Evolutionary conservation across 2,113 vertebrate genomes (phyloP), one percentile per base, ranked within the genome.

Genomic region (Camelus dromedarius): DNA sequence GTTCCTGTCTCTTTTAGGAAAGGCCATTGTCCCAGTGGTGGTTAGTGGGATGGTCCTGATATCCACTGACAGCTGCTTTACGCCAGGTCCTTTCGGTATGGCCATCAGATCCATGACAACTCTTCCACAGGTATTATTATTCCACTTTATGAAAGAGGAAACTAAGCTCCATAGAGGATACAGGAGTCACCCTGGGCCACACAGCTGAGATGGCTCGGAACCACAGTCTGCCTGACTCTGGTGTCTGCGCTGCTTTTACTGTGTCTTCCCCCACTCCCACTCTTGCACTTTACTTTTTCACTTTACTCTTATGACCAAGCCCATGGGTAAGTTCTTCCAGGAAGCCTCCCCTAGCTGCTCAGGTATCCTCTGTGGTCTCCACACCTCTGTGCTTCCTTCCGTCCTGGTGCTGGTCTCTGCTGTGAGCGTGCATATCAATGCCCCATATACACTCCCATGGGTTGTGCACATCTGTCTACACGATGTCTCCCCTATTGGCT

Each of bases 361-460:
- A 8, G 20, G 81, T 48, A 32, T 95, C 26, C 80, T 67, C 42
- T 88, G 58, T 42, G 86, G 42, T 22, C 46, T 46, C 26, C 56
- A 62, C 6, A 8, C 6, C 3, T 0, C 5, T 24, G 60, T 12
- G 46, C 46, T 87, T 38, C 26, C 50, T 48, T 85, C 38, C 35
- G 42, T 67, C 66, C 14, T 50, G 77, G 50, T 2, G 0, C 56
- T 3, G 8, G 30, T 56, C 72, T 73, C 2, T 42, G 58, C 56
- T 16, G 0, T 38, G 42, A n/a, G 18, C 10, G 2, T 35, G 52
- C 19, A 4, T 18, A 11, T 26, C 10, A 11, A 11, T 22, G 38
- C 13, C 64, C 28, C 28, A 2, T 46, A 0, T 1, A 1, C 3
- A 3, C 42, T 38, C 24, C 1, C 6, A 4, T 1, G 32, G 14